A percentile compares a stretch with the other conserved stretches of the same genome.
These are phyloP conservation scores for Macaria liturata DNA, from an alignment of 2,888 invertebrate species.

Conservation along the genomic window DNA sequence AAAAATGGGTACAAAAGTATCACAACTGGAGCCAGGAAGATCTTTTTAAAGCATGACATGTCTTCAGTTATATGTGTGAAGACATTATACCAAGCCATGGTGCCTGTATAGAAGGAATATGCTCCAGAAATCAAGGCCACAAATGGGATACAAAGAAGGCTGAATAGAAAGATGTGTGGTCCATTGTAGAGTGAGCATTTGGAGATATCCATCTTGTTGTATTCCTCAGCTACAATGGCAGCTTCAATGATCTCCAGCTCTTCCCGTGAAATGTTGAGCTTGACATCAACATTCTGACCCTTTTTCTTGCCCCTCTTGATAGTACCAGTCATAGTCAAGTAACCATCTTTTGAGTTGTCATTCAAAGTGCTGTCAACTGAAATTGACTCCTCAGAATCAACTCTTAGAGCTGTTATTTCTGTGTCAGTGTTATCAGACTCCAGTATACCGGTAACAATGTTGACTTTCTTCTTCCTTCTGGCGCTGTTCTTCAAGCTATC, in stretches of 20 bases:
- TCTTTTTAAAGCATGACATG: constrained; percentile 83
- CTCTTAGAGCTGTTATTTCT: constrained; percentile 66
- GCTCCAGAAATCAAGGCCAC: constrained; percentile 85
- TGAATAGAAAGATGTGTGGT: constrained; percentile 86
- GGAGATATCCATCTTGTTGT: constrained; percentile 81
- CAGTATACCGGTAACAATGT: constrained; percentile 81
- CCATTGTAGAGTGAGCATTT: constrained; percentile 84
- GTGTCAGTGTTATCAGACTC: constrained; percentile 69
- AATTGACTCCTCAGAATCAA: constrained; percentile 76
- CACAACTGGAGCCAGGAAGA: constrained; percentile 86
- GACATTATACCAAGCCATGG: constrained; percentile 90
- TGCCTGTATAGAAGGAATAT: constrained; percentile 89
- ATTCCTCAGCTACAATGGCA: constrained; percentile 82
- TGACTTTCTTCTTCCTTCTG: constrained; percentile 84
- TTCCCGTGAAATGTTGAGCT: constrained; percentile 87
- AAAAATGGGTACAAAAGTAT: constrained; percentile 88
- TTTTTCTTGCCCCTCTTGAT: constrained; percentile 88
- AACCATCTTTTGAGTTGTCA: constrained; percentile 79
- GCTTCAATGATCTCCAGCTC: constrained; percentile 88
- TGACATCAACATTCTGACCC: constrained; percentile 88
- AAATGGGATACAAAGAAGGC: constrained; percentile 86
- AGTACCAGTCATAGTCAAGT: constrained; percentile 88
- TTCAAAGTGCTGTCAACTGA: constrained; percentile 83
- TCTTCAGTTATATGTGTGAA: constrained; percentile 88
- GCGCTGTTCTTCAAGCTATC: constrained; percentile 75